phyloP scores from a whole-genome alignment of 2,888 invertebrate genomes.

The Mactromeris polynyma region DNA sequence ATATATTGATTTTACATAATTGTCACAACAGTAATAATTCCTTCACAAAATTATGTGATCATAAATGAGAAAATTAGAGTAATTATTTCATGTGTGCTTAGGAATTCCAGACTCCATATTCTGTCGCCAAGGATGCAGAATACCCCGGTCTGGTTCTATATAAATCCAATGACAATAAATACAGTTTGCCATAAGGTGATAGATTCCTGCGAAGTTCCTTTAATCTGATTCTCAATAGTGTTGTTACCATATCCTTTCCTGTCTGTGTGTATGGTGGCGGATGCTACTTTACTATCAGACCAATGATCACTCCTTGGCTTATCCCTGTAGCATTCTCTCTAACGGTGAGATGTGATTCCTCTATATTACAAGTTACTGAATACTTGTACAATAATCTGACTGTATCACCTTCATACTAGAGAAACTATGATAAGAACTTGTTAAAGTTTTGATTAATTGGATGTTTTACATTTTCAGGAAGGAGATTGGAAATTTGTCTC shows the following conservation, averaged over 20 bases:
- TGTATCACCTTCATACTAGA: neutral
- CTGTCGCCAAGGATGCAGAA: neutral
- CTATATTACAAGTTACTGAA: neutral
- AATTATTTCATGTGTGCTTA: neutral
- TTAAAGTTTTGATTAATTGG: conserved; percentile 44
- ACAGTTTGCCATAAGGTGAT: conserved; percentile 13
- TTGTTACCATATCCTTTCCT: neutral
- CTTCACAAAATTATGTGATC: neutral
- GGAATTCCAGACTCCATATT: neutral
- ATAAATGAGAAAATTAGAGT: neutral
- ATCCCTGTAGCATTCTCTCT: neutral
- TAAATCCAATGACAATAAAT: neutral
- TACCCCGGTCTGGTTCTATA: neutral
- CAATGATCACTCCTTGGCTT: neutral
- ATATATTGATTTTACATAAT: neutral
- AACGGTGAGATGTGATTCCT: neutral
- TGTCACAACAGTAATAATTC: neutral
- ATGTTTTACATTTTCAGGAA: conserved; percentile 35
- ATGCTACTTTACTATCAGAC: neutral
- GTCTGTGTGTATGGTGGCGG: neutral
- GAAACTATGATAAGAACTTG: conserved; percentile 32
- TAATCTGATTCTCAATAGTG: conserved; percentile 6
- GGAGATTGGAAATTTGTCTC: neutral
- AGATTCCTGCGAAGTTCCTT: neutral
- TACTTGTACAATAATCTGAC: neutral